Evolutionary conservation across 2,797 vertebrate species (phyloP).

Genomic region (Centropyge bicolor): DNA sequence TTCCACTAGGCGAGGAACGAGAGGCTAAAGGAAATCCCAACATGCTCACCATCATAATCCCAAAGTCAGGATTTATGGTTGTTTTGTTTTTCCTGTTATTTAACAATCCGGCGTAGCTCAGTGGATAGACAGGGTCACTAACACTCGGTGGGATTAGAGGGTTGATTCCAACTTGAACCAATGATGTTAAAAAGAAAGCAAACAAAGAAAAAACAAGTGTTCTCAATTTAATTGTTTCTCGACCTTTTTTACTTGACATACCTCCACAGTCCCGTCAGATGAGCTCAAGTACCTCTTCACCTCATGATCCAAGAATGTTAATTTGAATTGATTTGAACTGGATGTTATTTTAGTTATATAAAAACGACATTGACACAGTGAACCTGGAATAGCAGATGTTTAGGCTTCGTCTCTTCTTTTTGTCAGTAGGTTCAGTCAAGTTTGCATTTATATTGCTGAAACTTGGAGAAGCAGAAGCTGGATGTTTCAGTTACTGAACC

Average conservation of each 20-base stretch:
- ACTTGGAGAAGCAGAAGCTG: neutral
- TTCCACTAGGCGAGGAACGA: conserved; percentile 51
- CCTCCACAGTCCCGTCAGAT: neutral
- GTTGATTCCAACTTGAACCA: conserved; percentile 40
- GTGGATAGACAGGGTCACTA: conserved; percentile 35
- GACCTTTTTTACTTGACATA: neutral
- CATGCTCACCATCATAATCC: conserved; percentile 56
- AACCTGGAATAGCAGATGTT: neutral
- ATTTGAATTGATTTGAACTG: neutral
- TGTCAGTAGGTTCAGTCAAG: neutral
- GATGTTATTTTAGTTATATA: neutral
- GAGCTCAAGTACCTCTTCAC: neutral
- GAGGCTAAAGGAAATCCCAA: conserved; percentile 68
- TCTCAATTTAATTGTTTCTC: neutral
- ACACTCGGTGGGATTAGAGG: conserved; percentile 53
- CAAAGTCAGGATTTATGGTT: conserved; percentile 58
- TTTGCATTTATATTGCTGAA: neutral
- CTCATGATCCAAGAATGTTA: neutral
- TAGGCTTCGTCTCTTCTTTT: neutral
- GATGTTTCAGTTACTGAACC: neutral
- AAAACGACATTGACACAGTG: neutral
- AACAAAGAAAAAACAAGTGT: neutral
- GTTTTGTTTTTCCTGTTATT: conserved; percentile 64
- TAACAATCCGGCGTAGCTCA: conserved; percentile 46
- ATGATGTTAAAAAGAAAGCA: conserved; percentile 19